Evolutionary conservation across 1,140 invertebrate genomes (phyloP).

Genomic region (Lasioglossum baleicum): DNA sequence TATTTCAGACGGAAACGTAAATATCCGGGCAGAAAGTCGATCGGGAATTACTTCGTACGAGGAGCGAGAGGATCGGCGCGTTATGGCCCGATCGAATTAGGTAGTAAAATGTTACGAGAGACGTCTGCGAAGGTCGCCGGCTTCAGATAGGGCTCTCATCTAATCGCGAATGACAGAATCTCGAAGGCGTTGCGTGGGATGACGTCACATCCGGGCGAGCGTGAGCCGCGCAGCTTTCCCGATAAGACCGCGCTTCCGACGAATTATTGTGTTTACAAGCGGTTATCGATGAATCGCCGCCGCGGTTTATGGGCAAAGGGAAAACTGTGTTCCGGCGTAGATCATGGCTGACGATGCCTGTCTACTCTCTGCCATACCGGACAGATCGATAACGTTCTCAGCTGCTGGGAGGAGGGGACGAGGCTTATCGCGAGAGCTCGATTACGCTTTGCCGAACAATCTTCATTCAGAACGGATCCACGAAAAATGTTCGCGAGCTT

Average conservation of each 20-base stretch:
- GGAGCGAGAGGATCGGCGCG: no score
- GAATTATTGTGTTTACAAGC: conserved; percentile 56
- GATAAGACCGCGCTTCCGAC: conserved; percentile 54
- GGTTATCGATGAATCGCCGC: conserved; percentile 42
- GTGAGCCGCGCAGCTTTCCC: conserved; percentile 11
- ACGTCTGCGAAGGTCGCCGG: conserved; percentile 22
- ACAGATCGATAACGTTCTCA: conserved; percentile 48
- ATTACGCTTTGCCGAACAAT: conserved; percentile 30
- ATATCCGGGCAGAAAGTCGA: not conserved
- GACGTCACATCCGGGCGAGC: conserved; percentile 48
- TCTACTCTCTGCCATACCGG: conserved; percentile 12
- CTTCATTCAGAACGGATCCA: not conserved
- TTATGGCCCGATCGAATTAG: no score
- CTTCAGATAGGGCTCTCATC: conserved; percentile 26
- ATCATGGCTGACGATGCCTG: conserved; percentile 32
- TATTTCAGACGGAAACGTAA: not conserved
- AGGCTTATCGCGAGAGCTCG: conserved; percentile 39
- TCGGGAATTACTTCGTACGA: not conserved
- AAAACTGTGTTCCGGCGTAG: conserved; percentile 47
- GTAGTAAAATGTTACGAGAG: conserved; percentile 28
- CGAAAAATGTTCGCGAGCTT: not conserved
- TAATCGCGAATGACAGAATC: conserved; percentile 54
- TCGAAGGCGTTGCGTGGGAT: conserved; percentile 28
- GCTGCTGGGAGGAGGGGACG: conserved; percentile 21
- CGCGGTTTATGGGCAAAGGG: conserved; percentile 1